phyloP scores from a whole-genome alignment of 2,797 vertebrate species.

The Clamator glandarius region DNA sequence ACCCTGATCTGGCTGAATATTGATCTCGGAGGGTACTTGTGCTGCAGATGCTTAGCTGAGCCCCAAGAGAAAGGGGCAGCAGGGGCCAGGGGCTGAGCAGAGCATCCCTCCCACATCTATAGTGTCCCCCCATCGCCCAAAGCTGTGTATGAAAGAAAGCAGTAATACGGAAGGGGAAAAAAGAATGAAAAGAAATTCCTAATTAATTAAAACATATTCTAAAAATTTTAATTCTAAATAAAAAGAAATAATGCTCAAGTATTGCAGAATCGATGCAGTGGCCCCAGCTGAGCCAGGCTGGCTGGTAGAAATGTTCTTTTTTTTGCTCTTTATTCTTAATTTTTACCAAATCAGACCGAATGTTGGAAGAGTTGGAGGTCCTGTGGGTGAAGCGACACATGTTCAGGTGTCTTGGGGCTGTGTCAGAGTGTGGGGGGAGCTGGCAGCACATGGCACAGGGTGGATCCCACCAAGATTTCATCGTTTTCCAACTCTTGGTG shows the following conservation, averaged over 20 bases:
- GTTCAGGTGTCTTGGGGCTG: neutral
- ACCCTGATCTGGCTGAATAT: neutral
- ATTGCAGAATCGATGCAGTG: neutral
- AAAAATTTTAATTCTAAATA: neutral
- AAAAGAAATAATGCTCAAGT: too few species aligned
- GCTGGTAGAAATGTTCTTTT: neutral
- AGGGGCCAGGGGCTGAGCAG: neutral
- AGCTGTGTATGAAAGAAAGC: neutral
- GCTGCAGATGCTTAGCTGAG: neutral
- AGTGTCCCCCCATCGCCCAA: rapidly evolving
- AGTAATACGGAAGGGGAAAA: neutral
- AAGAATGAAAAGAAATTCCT: too few species aligned
- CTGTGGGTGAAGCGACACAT: neutral
- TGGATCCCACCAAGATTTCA: neutral
- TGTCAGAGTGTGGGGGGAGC: rapidly evolving
- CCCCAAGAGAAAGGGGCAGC: neutral
- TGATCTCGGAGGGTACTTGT: neutral
- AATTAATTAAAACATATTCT: neutral
- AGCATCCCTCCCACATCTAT: neutral
- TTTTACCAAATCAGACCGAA: neutral
- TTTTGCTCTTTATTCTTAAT: rapidly evolving
- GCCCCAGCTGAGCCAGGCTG: neutral
- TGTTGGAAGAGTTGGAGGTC: neutral
- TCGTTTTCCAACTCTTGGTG: neutral
- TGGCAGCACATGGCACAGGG: rapidly evolving